phyloP scores from a whole-genome alignment of 2,797 vertebrate species.

The Morelia viridis region DNA sequence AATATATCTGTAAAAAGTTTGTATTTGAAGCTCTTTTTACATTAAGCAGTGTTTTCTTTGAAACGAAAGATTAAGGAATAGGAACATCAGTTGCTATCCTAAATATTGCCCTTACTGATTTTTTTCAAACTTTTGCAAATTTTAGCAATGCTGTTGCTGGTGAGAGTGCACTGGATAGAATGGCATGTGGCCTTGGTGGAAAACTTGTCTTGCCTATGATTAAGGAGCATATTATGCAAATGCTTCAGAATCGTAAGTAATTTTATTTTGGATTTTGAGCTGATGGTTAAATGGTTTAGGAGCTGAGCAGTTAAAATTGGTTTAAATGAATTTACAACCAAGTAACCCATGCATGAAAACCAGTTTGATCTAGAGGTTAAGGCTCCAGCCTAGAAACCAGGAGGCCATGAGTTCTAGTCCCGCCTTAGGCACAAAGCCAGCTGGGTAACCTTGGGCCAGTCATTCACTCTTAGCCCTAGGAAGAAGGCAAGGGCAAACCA shows the following conservation, averaged over 20 bases:
- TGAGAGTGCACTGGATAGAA: slow-evolving; percentile 94
- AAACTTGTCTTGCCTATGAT: slow-evolving; percentile 98
- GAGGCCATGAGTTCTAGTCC: background rate
- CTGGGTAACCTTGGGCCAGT: background rate
- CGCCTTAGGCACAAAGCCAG: background rate
- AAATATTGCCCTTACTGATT: background rate
- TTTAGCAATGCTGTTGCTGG: slow-evolving; percentile 94
- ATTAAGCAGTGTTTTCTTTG: slow-evolving; percentile 7
- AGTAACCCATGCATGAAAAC: background rate
- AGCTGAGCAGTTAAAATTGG: background rate
- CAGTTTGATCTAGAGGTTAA: background rate
- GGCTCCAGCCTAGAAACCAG: background rate
- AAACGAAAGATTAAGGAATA: background rate
- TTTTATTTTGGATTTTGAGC: background rate
- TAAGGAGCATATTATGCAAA: slow-evolving; percentile 98
- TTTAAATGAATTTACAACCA: background rate
- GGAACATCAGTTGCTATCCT: background rate
- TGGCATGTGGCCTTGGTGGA: slow-evolving; percentile 96
- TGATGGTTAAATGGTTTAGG: background rate
- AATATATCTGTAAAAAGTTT: background rate
- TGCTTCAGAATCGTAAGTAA: slow-evolving; percentile 96
- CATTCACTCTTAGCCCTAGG: background rate
- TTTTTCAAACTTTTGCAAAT: slow-evolving; percentile 38
- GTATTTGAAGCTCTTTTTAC: background rate
- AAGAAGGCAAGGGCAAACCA: background rate